Evolutionary conservation across 2,113 vertebrate species (phyloP).

Genomic region (Embiotoca jacksoni): DNA sequence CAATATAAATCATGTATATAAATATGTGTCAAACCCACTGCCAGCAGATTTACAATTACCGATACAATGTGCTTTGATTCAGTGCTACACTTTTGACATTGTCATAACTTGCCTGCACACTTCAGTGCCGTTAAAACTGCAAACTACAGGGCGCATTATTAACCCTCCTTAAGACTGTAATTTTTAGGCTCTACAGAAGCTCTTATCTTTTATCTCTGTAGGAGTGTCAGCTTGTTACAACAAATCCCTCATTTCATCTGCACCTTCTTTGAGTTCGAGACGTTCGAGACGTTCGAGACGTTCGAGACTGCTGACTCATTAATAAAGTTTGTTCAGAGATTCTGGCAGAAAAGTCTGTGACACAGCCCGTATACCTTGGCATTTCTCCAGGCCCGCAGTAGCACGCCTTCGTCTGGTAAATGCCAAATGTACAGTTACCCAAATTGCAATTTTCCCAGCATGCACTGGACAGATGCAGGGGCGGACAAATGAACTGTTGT

Average conservation of each 20-base stretch:
- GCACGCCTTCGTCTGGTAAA: conserved; percentile 49
- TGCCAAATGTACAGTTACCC: conserved; percentile 54
- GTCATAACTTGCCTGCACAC: conserved; percentile 8
- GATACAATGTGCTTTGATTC: conserved; percentile 22
- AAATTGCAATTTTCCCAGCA: conserved; percentile 29
- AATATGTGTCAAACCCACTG: neutral
- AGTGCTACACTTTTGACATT: neutral
- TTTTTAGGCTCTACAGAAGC: neutral
- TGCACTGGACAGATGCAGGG: conserved; percentile 35
- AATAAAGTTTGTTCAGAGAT: conserved; percentile 35
- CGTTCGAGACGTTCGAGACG: conserved; percentile 33
- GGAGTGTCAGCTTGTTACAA: conserved; percentile 9
- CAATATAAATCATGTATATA: conserved; percentile 7
- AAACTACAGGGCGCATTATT: neutral
- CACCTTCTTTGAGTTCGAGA: neutral
- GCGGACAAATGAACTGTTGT: conserved; percentile 20
- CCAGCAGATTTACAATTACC: neutral
- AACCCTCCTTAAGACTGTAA: neutral
- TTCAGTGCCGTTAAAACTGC: neutral
- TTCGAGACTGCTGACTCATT: conserved; percentile 5
- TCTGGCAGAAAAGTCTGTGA: conserved; percentile 34
- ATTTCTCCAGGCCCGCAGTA: conserved; percentile 28
- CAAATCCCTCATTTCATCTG: neutral
- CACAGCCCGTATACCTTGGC: conserved; percentile 28
- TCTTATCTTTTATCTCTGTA: conserved; percentile 1